A percentile compares a stretch with the other conserved stretches of the same genome.
These are phyloP conservation scores for Pterois miles DNA, from an alignment of 2,797 vertebrate genomes.

Conservation along the genomic window DNA sequence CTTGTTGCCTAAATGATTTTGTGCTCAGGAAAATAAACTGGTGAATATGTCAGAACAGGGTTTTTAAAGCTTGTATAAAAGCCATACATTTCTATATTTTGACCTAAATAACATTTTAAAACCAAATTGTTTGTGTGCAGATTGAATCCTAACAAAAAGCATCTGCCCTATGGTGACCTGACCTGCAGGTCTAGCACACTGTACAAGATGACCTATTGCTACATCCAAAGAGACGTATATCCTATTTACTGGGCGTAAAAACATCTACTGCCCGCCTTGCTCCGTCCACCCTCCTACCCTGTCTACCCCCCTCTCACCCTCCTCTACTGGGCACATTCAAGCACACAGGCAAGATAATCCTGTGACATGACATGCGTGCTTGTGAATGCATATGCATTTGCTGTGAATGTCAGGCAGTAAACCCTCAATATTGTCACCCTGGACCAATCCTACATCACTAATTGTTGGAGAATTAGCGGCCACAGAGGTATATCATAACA, in stretches of 20 bases:
- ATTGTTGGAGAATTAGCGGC: constrained; percentile 14
- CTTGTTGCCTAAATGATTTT: background rate
- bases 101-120: background rate
- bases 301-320: no score
- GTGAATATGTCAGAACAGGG: background rate
- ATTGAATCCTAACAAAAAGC: background rate
- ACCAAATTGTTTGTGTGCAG: background rate
- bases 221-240: constrained; percentile 19
- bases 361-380: background rate
- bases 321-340: background rate
- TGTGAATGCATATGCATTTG: background rate
- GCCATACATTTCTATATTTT: background rate
- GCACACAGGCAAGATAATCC: constrained; percentile 41
- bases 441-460: constrained; percentile 30
- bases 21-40: background rate
- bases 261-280: constrained; percentile 36
- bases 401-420: background rate
- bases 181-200: background rate
- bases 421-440: background rate
- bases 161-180: background rate
- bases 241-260: constrained; percentile 48
- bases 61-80: background rate
- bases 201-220: background rate
- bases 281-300: background rate
- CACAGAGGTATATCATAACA: constrained; percentile 24